Base-by-base conservation (phyloP, 2,797 vertebrate genomes). In the Coracias cyanogaster region DNA sequence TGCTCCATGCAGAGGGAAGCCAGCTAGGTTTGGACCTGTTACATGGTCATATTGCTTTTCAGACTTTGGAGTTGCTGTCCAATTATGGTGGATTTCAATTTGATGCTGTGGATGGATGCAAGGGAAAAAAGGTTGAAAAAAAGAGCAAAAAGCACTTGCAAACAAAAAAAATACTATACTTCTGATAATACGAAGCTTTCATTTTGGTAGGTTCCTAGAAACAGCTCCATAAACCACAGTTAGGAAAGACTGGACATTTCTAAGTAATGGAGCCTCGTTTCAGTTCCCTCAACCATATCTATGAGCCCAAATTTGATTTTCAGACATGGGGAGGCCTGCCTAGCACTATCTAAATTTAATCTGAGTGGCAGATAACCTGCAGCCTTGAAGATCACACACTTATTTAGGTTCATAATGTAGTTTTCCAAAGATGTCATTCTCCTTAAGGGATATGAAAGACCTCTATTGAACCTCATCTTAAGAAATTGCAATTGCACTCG, bases 31-130 rank as follows among this genome's bases (percentile, higher is more conserved):
- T 82, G 51, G 55, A 54, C 16, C 49, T 71, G 17, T 20, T 65
- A 26, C 24, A 6, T 0, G 0, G 10, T 82, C 54, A 24, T 15
- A 26, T 1, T 0, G 5, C 43, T 37, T 33, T 31, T 39, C 15
- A 29, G 39, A 25, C 37, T 60, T 65, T 41, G 26, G 24, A 61
- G 29, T 3, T 61, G 16, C 37, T 69, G 14, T 12, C 49, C 18
- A 43, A 0, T 35, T 39, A 82, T 11, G 26, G 17, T 31, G 26
- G 33, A 7, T 48, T 62, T 86, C 25, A n/a, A 5, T 31, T 3
- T 43, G 24, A 25, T 51, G 9, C 12, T 48, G 29, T 15, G 19
- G 11, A 46, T 43, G 20, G 33, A 49, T 49, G 19, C 41, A 84
- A 71, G 37, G 22, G 67, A 78, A 71, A 76, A 52, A 13, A 0